Conservation (phyloP, 2,888 invertebrate species). For the Notodonta ziczac region DNA sequence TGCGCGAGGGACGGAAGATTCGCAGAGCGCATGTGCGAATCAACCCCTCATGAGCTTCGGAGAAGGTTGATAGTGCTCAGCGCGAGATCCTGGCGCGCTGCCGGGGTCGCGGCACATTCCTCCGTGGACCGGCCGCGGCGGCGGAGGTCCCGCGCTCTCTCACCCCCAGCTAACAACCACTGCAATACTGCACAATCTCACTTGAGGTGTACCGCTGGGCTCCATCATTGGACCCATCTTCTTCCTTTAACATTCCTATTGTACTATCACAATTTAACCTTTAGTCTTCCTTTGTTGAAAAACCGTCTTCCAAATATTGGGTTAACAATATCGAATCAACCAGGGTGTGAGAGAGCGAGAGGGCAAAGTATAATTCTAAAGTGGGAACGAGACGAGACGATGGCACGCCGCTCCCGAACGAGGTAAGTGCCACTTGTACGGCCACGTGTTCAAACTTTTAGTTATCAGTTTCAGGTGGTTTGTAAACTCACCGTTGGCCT, state of each 20-base stretch:
- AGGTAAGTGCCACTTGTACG: constrained; percentile 78
- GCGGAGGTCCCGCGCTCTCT: constrained; percentile 83
- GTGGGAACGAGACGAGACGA: constrained; percentile 81
- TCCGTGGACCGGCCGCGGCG: constrained; percentile 78
- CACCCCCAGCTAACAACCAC: constrained; percentile 60
- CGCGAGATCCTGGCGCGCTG: constrained; percentile 75
- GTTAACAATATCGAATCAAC: constrained; percentile 51
- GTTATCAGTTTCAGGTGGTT: constrained; percentile 51
- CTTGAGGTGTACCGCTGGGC: constrained; percentile 49
- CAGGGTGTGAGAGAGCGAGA: constrained; percentile 81
- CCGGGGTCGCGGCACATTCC: constrained; percentile 76
- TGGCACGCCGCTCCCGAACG: constrained; percentile 72
- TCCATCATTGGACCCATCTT: constrained; percentile 29
- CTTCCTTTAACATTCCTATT: constrained; percentile 10
- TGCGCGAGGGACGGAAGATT: constrained; percentile 56
- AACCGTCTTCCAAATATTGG: constrained; percentile 27
- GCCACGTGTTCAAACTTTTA: constrained; percentile 77
- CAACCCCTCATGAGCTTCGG: constrained; percentile 77
- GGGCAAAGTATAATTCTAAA: constrained; percentile 67
- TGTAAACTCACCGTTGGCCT: constrained; percentile 37
- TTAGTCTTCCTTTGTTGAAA: constrained; percentile 14
- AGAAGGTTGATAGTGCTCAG: constrained; percentile 72
- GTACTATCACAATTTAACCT: constrained; percentile 22
- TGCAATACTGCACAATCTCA: constrained; percentile 51
- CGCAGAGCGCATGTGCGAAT: constrained; percentile 72